These are phyloP conservation scores for Toxotes lorentzi DNA, from an alignment of 2,797 vertebrate genomes.

Conservation along the genomic window DNA sequence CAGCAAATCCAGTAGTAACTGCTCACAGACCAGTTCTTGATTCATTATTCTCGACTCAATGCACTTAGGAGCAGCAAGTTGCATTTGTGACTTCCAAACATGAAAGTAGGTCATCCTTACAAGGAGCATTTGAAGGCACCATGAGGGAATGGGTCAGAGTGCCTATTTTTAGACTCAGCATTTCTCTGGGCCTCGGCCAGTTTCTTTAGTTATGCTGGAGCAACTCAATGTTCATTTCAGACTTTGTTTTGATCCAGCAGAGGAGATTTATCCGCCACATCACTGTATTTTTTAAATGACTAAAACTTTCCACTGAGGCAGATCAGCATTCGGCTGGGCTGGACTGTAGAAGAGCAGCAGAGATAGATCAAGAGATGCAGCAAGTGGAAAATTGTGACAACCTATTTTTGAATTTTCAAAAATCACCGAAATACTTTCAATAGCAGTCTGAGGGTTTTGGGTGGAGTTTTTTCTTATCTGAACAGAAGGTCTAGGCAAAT, in stretches of 20 bases:
- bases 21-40: too few species aligned
- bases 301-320: conserved; percentile 39
- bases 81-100: background rate
- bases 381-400: background rate
- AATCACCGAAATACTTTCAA: background rate
- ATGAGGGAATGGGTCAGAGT: conserved; percentile 34
- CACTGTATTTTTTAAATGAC: background rate
- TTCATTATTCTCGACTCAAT: background rate
- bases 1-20: background rate
- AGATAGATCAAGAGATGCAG: background rate
- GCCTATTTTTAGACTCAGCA: conserved; percentile 59
- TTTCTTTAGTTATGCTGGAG: conserved; percentile 24
- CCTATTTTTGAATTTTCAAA: background rate
- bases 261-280: conserved; percentile 25
- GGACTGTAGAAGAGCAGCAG: background rate
- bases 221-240: conserved; percentile 3
- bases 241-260: conserved; percentile 33
- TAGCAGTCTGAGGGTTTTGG: background rate
- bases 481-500: background rate
- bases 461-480: background rate
- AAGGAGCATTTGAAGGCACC: conserved; percentile 54
- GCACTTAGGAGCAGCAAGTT: background rate
- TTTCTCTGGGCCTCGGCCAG: conserved; percentile 27
- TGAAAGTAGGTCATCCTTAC: conserved; percentile 48
- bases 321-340: conserved; percentile 2